Conservation (phyloP, 2,888 invertebrate species). For the Ptychoptera contaminata region DNA sequence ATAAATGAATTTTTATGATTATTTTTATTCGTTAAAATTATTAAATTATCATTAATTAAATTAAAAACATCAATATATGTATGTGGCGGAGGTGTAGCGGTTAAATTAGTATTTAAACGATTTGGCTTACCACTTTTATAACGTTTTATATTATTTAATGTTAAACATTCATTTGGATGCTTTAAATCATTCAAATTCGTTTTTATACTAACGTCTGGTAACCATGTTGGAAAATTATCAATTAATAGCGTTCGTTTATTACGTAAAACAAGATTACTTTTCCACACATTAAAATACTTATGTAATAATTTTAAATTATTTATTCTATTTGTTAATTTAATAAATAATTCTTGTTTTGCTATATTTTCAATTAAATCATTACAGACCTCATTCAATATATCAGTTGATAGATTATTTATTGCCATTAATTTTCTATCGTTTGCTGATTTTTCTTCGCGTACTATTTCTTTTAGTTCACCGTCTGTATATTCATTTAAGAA, state of each 20-base stretch:
- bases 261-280: slow-evolving; percentile 23
- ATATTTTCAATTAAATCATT: slow-evolving; percentile 20
- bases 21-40: background rate
- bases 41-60: background rate
- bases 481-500: background rate
- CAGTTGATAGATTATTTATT: slow-evolving; percentile 13
- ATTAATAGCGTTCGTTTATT: slow-evolving; percentile 35
- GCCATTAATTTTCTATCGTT: slow-evolving; percentile 15
- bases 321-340: slow-evolving; percentile 24
- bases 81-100: no score
- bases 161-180: slow-evolving; percentile 11
- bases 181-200: slow-evolving; percentile 20
- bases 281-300: slow-evolving; percentile 34
- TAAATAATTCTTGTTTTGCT: slow-evolving; percentile 25
- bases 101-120: slow-evolving; percentile 9
- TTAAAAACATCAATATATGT: no score
- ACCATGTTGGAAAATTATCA: slow-evolving; percentile 38
- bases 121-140: slow-evolving; percentile 21
- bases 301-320: slow-evolving; percentile 22
- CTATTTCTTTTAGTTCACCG: slow-evolving; percentile 15
- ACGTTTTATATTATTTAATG: slow-evolving; percentile 27
- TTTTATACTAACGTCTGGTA: slow-evolving; percentile 24
- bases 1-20: slow-evolving; percentile 10
- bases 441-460: slow-evolving; percentile 14
- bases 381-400: slow-evolving; percentile 15